Evolutionary conservation across 2,797 vertebrate species (phyloP), one percentile per base, ranked within the genome.

Genomic region (Phalanger gymnotis): DNA sequence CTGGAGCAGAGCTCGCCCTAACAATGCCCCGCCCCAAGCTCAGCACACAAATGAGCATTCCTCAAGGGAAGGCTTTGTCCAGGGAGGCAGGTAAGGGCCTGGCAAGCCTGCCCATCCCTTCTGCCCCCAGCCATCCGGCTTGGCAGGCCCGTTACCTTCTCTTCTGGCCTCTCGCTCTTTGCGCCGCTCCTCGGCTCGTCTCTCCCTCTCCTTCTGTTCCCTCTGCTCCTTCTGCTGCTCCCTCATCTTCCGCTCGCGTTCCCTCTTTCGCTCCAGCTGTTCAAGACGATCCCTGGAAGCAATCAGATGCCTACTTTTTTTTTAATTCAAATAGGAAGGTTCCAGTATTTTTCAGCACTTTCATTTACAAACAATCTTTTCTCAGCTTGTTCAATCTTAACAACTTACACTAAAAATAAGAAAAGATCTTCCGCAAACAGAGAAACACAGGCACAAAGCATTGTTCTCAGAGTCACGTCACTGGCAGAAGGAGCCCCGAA

Each of bases 171-270:
- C 99, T 7, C 99, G 98, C 47, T 99, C 99, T 98, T 99, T 99
- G 93, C 99, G 99, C 0, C 99, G 98, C 93, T 99, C 99, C 93
- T 99, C 99, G 0, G 99, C 99, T 95, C 99, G 98, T 92, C 99
- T 99, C 89, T 99, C 99, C 0, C 99, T 97, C 54, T 99, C 99
- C 90, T 99, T 99, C 22, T 99, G 98, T n/a, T 99, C 99, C 2
- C 99, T 98, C 92, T 99, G 99, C 28, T 99, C 99, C 96, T 99
- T 99, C 96, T 99, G 99, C 96, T 99, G 99, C 92, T 99, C 99
- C 0, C 99, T 98, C 93, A 99, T 98, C 97, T 99, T 99, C 22
- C 99, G 98, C 54, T 99, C 99, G 0, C 99, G 98, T 94, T 99
- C 99, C 0, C 99, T 98, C 97, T 99, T 99, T 7, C 99, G 98